Evolutionary conservation across 2,797 vertebrate species (phyloP).

Genomic region (Anniella stebbinsi): DNA sequence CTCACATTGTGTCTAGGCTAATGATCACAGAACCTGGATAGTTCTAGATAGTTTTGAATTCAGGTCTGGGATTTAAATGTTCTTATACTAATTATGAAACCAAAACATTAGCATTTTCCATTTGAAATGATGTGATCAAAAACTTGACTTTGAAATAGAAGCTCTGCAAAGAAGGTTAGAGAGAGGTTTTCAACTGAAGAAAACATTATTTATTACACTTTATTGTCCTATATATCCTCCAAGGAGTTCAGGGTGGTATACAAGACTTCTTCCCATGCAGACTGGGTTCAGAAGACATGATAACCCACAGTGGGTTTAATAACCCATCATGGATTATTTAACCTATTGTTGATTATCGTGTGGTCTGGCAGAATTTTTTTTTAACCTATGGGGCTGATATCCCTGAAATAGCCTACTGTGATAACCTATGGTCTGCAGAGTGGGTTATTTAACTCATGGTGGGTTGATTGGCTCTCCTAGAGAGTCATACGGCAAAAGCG

Average conservation of each 20-base stretch:
- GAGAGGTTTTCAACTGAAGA: neutral
- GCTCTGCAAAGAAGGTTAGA: neutral
- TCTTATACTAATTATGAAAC: neutral
- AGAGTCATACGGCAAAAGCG: too few relatives aligned
- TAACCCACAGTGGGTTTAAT: too few relatives aligned
- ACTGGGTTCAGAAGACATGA: too few relatives aligned
- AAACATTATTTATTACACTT: neutral
- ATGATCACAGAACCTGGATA: constrained; percentile 31
- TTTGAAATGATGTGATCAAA: neutral
- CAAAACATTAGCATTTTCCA: too few relatives aligned
- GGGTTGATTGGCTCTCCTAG: too few relatives aligned
- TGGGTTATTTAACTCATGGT: too few relatives aligned
- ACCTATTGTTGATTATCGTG: too few relatives aligned
- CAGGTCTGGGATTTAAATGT: neutral
- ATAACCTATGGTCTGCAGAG: too few relatives aligned
- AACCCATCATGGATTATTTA: too few relatives aligned
- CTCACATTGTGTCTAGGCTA: constrained; percentile 26
- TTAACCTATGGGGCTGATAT: too few relatives aligned
- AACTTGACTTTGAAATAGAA: neutral
- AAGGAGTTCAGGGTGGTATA: neutral
- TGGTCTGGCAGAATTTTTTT: too few relatives aligned
- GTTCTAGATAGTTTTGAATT: constrained; percentile 8
- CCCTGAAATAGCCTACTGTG: too few relatives aligned
- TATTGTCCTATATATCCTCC: neutral
- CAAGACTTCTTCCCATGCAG: neutral